Conservation (phyloP, 2,113 vertebrate genomes). For the Ellobius talpinus region DNA sequence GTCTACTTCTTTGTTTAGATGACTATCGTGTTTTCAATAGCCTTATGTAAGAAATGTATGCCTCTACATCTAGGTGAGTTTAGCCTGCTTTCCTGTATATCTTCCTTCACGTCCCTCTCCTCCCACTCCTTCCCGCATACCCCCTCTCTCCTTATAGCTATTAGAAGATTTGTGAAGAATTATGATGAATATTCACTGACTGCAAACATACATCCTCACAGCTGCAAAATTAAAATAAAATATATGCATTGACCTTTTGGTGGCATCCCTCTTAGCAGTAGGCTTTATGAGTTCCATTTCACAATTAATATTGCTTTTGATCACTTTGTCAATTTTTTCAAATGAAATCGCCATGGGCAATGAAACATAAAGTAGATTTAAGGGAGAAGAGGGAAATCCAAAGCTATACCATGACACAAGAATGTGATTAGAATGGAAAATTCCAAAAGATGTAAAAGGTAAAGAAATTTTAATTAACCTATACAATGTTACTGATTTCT, state of each 20-base stretch:
- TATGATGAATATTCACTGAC: conserved; percentile 53
- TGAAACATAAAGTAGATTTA: conserved; percentile 62
- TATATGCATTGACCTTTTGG: conserved; percentile 57
- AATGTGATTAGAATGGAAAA: conserved; percentile 58
- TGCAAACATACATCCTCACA: conserved; percentile 48
- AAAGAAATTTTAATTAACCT: conserved; percentile 57
- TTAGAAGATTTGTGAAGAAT: conserved; percentile 57
- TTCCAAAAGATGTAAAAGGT: background rate
- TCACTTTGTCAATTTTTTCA: conserved; percentile 56
- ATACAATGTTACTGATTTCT: conserved; percentile 57
- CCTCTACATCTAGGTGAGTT: conserved; percentile 51
- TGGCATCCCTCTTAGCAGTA: conserved; percentile 60
- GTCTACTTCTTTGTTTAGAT: background rate
- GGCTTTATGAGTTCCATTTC: conserved; percentile 61
- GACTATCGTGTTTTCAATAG: conserved; percentile 9
- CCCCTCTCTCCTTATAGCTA: conserved; percentile 35
- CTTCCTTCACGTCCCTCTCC: background rate
- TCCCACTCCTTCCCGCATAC: background rate
- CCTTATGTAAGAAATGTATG: conserved; percentile 55
- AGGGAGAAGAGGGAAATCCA: conserved; percentile 53
- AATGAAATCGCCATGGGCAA: conserved; percentile 70
- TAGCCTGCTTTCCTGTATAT: conserved; percentile 50
- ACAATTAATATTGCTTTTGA: conserved; percentile 62
- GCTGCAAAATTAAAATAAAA: conserved; percentile 67
- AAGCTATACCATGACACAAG: conserved; percentile 38